A percentile compares a stretch with the other conserved stretches of the same genome.
These are phyloP conservation scores for Picathartes gymnocephalus DNA, from an alignment of 2,113 vertebrate species.

Conservation along the genomic window DNA sequence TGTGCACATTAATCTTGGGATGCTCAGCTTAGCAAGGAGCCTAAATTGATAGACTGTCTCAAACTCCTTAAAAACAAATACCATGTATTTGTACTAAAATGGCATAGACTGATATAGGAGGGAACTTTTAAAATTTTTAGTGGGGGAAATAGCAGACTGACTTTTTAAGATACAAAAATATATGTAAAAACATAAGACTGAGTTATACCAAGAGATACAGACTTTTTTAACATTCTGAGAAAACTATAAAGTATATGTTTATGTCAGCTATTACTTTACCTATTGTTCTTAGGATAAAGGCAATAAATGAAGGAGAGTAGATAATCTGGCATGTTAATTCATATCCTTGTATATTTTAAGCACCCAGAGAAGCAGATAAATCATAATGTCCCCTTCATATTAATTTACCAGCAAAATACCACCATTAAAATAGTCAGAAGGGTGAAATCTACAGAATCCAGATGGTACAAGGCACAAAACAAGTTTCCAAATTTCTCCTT, in stretches of 20 bases:
- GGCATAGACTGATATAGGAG: fast-evolving
- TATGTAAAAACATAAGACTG: not conserved
- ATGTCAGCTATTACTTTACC: not conserved
- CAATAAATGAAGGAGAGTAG: not conserved
- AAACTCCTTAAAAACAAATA: not conserved
- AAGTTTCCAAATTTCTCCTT: not conserved
- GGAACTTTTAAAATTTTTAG: not conserved
- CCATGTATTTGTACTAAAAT: not conserved
- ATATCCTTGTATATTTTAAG: not conserved
- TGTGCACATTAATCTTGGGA: fast-evolving
- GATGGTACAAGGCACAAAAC: not conserved
- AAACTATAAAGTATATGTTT: not conserved
- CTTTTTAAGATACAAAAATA: not conserved
- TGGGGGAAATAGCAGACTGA: not conserved
- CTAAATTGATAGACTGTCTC: not conserved
- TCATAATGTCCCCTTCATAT: not conserved
- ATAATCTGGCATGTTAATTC: not conserved
- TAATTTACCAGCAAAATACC: not conserved
- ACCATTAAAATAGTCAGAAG: not conserved
- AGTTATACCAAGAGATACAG: not conserved
- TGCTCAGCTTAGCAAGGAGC: not conserved
- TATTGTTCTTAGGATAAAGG: not conserved
- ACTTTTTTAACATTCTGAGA: not conserved
- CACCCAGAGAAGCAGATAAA: not conserved
- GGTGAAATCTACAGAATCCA: not conserved